Base-by-base conservation (phyloP, 2,113 vertebrate genomes). In the Mohoua ochrocephala region DNA sequence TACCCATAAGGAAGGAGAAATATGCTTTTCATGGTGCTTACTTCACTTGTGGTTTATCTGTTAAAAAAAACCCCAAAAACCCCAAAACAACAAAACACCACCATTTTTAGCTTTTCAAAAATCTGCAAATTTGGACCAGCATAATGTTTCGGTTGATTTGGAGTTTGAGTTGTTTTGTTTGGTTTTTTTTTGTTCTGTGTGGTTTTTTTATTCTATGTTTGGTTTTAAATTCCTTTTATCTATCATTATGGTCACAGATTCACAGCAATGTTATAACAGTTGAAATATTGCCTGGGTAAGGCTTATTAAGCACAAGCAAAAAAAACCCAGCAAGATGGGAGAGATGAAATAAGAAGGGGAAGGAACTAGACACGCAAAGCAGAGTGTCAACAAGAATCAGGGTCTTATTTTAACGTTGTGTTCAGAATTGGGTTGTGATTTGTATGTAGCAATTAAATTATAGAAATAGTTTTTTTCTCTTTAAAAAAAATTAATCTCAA, bases 11-110 rank as follows among this genome's bases (percentile, higher is more conserved):
- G 17, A 8, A 65, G 13, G 18, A 59, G 17, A 79, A 85, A 60
- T 23, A 26, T 10, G 6, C 3, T 59, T 88, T 78, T 60, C 11
- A 21, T 33, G 5, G 9, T 92, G 14, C 3, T 76, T 63, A 12
- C 3, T 75, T 77, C 3, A 9, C 12, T 65, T 75, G 8, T 3
- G 60, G 15, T 14, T 71, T 82, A 27, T 67, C 65, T 35, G 4
- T 49, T 76, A 13, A 44, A 61, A 82, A 53, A 3, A 53, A 12
- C 0, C 39, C 39, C 39, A 19, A 26, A 63, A 8, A 10, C 4
- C 4, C 15, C n/a, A n/a, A n/a, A n/a, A n/a, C n/a, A n/a, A n/a
- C n/a, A 9, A 16, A 28, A 5, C 2, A 8, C 15, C 9, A 59
- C 6, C 2, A 65, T 39, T 67, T 81, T 70, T 60, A 84, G 7